These are phyloP conservation scores for Amorpha juglandis DNA, from an alignment of 2,888 invertebrate species.

Conservation along the genomic window DNA sequence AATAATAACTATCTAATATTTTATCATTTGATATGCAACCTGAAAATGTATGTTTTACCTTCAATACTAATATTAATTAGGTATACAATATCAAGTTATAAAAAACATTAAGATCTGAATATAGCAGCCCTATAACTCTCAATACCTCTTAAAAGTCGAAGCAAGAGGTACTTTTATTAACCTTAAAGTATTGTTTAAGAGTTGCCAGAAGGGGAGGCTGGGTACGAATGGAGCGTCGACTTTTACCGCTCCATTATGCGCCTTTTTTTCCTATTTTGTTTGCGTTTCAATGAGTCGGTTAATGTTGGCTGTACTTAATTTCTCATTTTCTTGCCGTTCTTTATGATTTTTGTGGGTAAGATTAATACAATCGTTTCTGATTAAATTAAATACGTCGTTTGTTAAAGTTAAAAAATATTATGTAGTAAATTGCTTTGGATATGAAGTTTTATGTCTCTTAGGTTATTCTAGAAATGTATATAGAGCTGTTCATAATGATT, in stretches of 20 bases:
- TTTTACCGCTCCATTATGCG: conserved; percentile 77
- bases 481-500: too few relatives aligned
- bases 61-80: neutral
- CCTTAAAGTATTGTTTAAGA: conserved; percentile 78
- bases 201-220: conserved; percentile 60
- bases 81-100: neutral
- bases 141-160: conserved; percentile 60
- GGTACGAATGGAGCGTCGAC: conserved; percentile 53
- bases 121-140: conserved; percentile 28
- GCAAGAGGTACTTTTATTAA: conserved; percentile 78
- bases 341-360: neutral
- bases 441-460: too few relatives aligned
- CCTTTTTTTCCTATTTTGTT: conserved; percentile 70
- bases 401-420: too few relatives aligned
- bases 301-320: conserved; percentile 46
- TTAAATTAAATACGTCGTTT: neutral
- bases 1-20: too few relatives aligned
- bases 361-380: neutral
- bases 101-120: conserved; percentile 14
- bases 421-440: too few relatives aligned
- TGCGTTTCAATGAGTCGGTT: conserved; percentile 57
- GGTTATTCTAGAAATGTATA: too few relatives aligned
- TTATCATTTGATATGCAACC: too few relatives aligned
- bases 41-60: too few relatives aligned
- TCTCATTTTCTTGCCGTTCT: conserved; percentile 28